Base-by-base conservation (phyloP, 2,797 vertebrate species). In the Tarsius wallacei region DNA sequence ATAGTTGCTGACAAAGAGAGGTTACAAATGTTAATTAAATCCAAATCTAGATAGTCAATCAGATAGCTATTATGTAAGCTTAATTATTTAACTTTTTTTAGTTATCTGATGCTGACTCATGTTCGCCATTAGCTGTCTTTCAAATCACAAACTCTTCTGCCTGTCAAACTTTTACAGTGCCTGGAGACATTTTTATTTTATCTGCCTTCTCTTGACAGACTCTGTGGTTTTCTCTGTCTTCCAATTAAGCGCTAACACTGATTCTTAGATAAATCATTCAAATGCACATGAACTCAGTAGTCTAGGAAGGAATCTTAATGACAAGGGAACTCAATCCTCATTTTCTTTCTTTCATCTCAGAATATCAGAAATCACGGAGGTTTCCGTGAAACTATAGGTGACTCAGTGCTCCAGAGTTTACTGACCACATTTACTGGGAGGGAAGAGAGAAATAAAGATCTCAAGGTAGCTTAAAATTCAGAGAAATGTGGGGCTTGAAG, bases 231-330 rank as follows among this genome's bases (percentile, higher is more conserved):
- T 76, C 87, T 85, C 91, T 82, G 76, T 95, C 96, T 97, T 70
- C 93, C 87, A 96, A 86, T 97, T 96, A 97, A 97, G 74, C 12
- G 5, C 19, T 22, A 86, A 95, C 63, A 87, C 66, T 36, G 93
- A 94, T 97, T 97, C 93, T 90, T 59, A 95, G 94, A 96, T 88
- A 96, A 97, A 97, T 96, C 12, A 22, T 96, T 97, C 95, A 95
- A 74, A 93, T 91, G 74, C 93, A 78, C 63, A 66, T 70, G 90
- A 84, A 76, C 92, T 77, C 47, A 71, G 64, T 26, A 61, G 53
- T 93, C 94, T 55, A 96, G 87, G 94, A 91, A 93, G 61, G 17
- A 90, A 96, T 97, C 87, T 93, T 80, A 94, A 94, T 76, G 71
- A 94, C 81, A 47, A 86, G 73, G 47, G n/a, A 95, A 96, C 47